phyloP scores from a whole-genome alignment of 2,888 invertebrate genomes.

The Andrena minutula region DNA sequence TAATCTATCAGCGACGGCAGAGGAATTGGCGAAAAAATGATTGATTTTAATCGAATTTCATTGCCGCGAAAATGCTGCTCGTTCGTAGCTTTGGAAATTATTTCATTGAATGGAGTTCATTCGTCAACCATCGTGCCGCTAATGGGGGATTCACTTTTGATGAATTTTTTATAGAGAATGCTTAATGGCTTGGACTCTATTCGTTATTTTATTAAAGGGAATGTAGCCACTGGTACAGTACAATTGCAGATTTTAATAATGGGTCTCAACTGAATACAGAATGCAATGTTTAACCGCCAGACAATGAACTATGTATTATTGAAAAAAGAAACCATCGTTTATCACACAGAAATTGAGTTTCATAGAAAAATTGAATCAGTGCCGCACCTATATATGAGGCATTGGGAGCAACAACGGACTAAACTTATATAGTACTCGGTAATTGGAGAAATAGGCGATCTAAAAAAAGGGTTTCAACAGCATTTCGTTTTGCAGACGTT shows the following conservation, averaged over 20 bases:
- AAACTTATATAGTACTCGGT: too few relatives aligned
- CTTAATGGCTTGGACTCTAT: neutral
- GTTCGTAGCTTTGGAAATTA: neutral
- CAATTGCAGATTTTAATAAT: neutral
- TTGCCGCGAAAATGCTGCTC: neutral
- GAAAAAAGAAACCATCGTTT: too few relatives aligned
- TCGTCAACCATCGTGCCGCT: neutral
- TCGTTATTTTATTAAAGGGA: neutral
- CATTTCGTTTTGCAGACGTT: too few relatives aligned
- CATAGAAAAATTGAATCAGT: too few relatives aligned
- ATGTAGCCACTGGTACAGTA: neutral
- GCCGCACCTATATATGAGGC: too few relatives aligned
- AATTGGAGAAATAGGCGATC: too few relatives aligned
- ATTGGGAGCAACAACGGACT: too few relatives aligned
- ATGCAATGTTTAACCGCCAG: neutral
- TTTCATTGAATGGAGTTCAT: neutral
- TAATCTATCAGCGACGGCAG: conserved; percentile 4
- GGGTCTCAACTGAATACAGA: neutral
- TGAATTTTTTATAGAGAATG: neutral
- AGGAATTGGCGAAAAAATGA: conserved; percentile 7
- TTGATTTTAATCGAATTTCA: conserved; percentile 21
- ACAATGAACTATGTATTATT: too few relatives aligned
- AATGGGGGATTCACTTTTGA: neutral
- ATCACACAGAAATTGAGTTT: too few relatives aligned
- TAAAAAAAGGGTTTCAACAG: too few relatives aligned